Evolutionary conservation across 2,113 vertebrate genomes (phyloP), one percentile per base, ranked within the genome.

Genomic region (Hippocampus mohnikei): DNA sequence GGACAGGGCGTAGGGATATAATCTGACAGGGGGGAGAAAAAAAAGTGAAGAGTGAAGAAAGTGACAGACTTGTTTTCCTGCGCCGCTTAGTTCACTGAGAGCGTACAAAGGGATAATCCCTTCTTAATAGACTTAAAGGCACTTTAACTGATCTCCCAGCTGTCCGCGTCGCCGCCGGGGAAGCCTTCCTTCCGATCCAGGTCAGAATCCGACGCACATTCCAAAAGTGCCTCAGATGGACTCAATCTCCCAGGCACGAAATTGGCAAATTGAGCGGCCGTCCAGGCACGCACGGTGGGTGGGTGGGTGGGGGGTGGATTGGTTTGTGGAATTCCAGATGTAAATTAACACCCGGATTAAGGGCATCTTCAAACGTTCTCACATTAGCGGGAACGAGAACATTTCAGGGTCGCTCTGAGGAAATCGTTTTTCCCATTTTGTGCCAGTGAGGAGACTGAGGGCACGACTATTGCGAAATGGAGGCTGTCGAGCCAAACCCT

Each of bases 51-150:
- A 33, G 23, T 27, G 62, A 77, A 71, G 74, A 84, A 83, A 88
- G 76, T 80, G 71, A 85, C 73, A 77, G 80, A 68, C 66, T 71
- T 81, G 68, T 82, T 69, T 66, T 67, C 70, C 67, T 52, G 69
- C 67, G 75, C 3, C 71, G 62, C 74, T 76, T 81, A 85, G 81
- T 76, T 84, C 72, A 71, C 83, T 41, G 29, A 64, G 73, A 78
- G 78, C 84, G 71, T 81, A 81, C 66, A 73, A 85, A 66, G 81
- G 85, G 91, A 89, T 91, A 89, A 90, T 87, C 91, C 84, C 79
- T 78, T 68, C 76, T 18, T 89, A 91, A 90, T 90, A 90, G 87
- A 88, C 85, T 88, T 90, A 88, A 84, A 90, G 85, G 83, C 87
- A 87, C 81, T 90, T 91, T 76, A 86, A 86, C 76, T 86, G 81